Evolutionary conservation across 2,113 vertebrate genomes (phyloP), one percentile per base, ranked within the genome.

Genomic region (Nesospiza acunhae): DNA sequence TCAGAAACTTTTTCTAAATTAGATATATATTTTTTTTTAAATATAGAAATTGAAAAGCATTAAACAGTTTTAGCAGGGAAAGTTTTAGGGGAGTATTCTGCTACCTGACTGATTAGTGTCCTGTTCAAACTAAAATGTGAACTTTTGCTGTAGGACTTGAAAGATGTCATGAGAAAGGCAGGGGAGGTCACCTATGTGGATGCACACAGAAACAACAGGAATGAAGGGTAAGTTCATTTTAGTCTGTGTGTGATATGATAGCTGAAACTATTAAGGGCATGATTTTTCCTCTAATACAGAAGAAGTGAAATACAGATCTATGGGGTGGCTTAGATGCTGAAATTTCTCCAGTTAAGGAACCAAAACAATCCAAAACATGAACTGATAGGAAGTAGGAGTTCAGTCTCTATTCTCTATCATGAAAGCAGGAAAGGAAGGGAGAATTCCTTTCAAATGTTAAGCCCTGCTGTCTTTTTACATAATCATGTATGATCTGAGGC

Each of bases 131-230:
- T 96, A 86, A 96, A 91, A 77, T 52, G n/a, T 91, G 91, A 74
- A 88, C 74, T 94, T 96, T 64, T 97, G 94, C 97, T 96, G 74
- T 97, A 99, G 99, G 99, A 99, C 97, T 98, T 99, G 92, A 99
- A 99, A 97, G 99, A 99, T 98, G 98, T 99, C 96, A 99, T 99
- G 99, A 98, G 99, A 97, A 99, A 99, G 97, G 99, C 98, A 87
- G 99, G 99, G 67, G 99, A 99, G 84, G 99, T 99, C 58, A 99
- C 99, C 39, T 99, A 99, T 98, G 99, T 99, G 97, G 99, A 99
- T 92, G 99, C 99, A 44, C 99, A 99, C 97, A 98, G 99, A 94
- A 98, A 98, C 96, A 99, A 98, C 96, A 98, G 98, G 97, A 99
- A 99, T 67, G 99, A 99, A 98, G 99, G 99, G 99, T 99, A 81